Conservation (phyloP, 2,888 invertebrate genomes). For the Apodemia mormo region DNA sequence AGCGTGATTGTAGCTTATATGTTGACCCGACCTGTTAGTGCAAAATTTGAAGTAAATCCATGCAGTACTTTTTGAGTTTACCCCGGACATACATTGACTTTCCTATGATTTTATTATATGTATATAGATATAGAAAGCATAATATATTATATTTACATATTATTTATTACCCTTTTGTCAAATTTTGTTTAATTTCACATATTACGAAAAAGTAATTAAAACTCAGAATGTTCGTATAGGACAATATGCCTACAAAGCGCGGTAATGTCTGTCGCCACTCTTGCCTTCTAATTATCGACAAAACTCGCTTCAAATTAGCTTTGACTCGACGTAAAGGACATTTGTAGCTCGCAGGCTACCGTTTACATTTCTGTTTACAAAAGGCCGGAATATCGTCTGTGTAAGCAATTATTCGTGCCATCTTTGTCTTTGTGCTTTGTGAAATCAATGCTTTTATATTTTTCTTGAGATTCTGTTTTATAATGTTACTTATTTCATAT, state of each 20-base stretch:
- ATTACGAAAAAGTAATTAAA: conserved; percentile 1
- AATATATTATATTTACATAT: neutral
- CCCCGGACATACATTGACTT: too few relatives aligned
- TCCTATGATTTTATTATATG: too few relatives aligned
- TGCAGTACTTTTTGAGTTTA: too few relatives aligned
- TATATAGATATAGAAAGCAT: neutral
- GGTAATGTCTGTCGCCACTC: neutral
- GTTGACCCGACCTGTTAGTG: too few relatives aligned
- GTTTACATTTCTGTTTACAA: conserved; percentile 4
- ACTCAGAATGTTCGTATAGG: neutral
- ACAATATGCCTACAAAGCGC: conserved; percentile 2
- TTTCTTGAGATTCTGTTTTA: neutral
- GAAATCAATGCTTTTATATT: neutral
- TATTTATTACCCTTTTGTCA: neutral
- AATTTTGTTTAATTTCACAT: neutral
- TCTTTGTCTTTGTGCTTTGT: conserved; percentile 9
- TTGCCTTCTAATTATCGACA: conserved; percentile 18
- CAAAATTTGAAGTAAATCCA: too few relatives aligned
- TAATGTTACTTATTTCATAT: neutral
- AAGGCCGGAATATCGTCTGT: conserved; percentile 9
- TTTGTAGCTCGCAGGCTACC: conserved; percentile 9
- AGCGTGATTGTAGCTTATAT: too few relatives aligned
- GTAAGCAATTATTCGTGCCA: conserved; percentile 5
- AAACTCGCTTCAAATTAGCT: conserved; percentile 13
- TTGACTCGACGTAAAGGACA: conserved; percentile 10